These are phyloP conservation scores for Scaptomyza reducta DNA, from an alignment of 2,888 invertebrate genomes.

Conservation along the genomic window DNA sequence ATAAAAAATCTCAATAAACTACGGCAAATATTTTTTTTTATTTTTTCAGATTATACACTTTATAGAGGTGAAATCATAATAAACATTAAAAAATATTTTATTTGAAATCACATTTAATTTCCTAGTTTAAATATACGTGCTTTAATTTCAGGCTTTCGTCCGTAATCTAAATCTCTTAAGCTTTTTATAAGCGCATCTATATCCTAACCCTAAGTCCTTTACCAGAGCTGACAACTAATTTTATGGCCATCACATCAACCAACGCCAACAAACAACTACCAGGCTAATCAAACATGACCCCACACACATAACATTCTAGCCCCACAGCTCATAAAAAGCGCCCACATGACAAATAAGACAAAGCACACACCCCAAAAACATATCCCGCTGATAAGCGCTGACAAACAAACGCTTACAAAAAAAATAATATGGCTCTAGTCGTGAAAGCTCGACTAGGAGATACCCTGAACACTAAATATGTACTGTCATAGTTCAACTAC, in stretches of 20 bases:
- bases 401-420: slow-evolving; percentile 27
- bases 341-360: slow-evolving; percentile 75
- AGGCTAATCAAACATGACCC: slow-evolving; percentile 72
- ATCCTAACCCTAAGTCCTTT: slow-evolving; percentile 12
- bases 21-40: too few species aligned
- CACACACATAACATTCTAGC: slow-evolving; percentile 25
- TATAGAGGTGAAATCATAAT: too few species aligned
- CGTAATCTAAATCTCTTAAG: slow-evolving; percentile 36
- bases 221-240: slow-evolving; percentile 64
- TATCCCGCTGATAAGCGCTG: slow-evolving; percentile 59
- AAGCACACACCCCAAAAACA: slow-evolving; percentile 60
- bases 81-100: too few species aligned
- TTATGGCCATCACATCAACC: slow-evolving; percentile 71
- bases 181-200: neutral
- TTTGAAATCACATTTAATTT: slow-evolving; percentile 5
- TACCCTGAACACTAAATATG: neutral
- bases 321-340: slow-evolving; percentile 53
- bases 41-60: too few species aligned
- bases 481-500: too few species aligned
- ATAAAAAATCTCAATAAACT: too few species aligned
- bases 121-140: neutral
- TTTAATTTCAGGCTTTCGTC: slow-evolving; percentile 9
- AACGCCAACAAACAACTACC: slow-evolving; percentile 65
- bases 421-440: slow-evolving; percentile 4
- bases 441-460: slow-evolving; percentile 5